A percentile compares a stretch with the other conserved stretches of the same genome.
phyloP scores from a whole-genome alignment of 2,888 invertebrate genomes.

The Teleiodes luculella region DNA sequence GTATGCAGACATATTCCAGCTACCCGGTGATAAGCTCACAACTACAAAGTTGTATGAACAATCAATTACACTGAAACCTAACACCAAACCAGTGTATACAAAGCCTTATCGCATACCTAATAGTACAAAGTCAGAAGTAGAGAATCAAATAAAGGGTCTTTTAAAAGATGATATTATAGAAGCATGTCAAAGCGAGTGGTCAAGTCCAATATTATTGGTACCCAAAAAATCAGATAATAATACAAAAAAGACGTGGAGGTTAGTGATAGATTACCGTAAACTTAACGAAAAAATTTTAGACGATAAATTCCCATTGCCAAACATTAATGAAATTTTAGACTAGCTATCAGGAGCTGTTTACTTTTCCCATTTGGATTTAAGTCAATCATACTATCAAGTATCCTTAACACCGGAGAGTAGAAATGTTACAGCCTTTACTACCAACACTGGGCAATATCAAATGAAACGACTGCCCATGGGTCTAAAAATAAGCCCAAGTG shows the following conservation, averaged over 20 bases:
- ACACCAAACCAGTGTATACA: slow-evolving; percentile 5
- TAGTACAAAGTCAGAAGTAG: background rate
- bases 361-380: slow-evolving; percentile 15
- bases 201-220: slow-evolving; percentile 12
- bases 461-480: slow-evolving; percentile 22
- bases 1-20: background rate
- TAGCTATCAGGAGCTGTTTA: slow-evolving; percentile 18
- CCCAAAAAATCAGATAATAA: slow-evolving; percentile 8
- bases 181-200: slow-evolving; percentile 4
- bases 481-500: slow-evolving; percentile 21
- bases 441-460: slow-evolving; percentile 18
- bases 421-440: background rate
- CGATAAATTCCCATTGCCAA: slow-evolving; percentile 16
- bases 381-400: slow-evolving; percentile 13
- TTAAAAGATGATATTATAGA: slow-evolving; percentile 9
- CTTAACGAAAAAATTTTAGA: slow-evolving; percentile 12
- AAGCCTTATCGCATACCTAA: slow-evolving; percentile 10
- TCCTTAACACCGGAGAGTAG: background rate
- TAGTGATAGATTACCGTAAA: slow-evolving; percentile 16
- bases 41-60: background rate
- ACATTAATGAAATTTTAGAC: slow-evolving; percentile 14
- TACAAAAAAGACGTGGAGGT: slow-evolving; percentile 15
- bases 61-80: background rate
- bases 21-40: background rate
- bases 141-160: background rate